Evolutionary conservation across 2,888 invertebrate genomes (phyloP).

Genomic region (Acrobasis suavella): DNA sequence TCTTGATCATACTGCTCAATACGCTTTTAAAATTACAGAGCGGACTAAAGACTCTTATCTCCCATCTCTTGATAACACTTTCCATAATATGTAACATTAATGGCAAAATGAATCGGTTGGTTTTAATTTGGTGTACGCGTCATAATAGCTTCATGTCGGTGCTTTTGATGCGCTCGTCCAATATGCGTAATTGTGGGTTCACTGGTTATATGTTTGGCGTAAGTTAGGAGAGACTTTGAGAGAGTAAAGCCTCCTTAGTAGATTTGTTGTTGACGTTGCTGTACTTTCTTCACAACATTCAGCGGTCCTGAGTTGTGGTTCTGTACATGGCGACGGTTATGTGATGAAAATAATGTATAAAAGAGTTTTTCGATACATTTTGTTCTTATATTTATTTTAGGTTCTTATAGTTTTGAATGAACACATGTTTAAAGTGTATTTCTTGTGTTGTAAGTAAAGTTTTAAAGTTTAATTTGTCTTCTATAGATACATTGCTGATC

Average conservation of each 20-base stretch:
- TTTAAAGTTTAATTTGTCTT: too few species aligned
- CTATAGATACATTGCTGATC: too few species aligned
- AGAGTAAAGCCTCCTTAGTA: background rate
- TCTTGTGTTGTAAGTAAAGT: too few species aligned
- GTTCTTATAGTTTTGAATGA: too few species aligned
- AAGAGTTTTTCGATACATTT: too few species aligned
- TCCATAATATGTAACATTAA: conserved; percentile 43
- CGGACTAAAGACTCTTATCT: conserved; percentile 28
- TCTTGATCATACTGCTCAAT: background rate
- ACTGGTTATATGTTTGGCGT: conserved; percentile 53
- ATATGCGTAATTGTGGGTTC: conserved; percentile 81
- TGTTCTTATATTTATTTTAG: too few species aligned
- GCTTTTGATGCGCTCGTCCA: conserved; percentile 74
- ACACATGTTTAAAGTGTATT: too few species aligned
- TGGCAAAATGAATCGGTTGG: conserved; percentile 59
- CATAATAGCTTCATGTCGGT: conserved; percentile 61
- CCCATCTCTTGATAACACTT: conserved; percentile 34
- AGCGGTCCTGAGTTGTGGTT: too few species aligned
- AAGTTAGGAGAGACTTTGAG: conserved; percentile 39
- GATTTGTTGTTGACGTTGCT: too few species aligned
- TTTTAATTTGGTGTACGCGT: conserved; percentile 68
- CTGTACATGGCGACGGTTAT: too few species aligned
- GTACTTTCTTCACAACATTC: too few species aligned
- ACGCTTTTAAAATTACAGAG: conserved; percentile 19
- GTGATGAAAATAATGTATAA: too few species aligned